phyloP scores from a whole-genome alignment of 2,888 invertebrate genomes.

The Capitulum mitella region DNA sequence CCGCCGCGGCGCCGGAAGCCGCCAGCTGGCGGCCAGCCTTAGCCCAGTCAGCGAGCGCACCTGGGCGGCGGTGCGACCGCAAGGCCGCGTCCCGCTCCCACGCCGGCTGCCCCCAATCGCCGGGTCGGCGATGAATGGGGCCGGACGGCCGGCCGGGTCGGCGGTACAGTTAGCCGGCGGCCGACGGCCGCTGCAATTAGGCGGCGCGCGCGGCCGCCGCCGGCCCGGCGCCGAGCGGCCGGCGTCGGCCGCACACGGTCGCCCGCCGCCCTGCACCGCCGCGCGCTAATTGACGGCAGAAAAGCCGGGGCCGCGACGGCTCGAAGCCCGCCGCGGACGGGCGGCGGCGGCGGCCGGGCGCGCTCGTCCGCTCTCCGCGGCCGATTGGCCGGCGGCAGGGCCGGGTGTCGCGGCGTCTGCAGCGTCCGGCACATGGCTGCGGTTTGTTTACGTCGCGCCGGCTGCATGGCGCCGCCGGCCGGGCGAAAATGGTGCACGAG shows the following conservation, averaged over 20 bases:
- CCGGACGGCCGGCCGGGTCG: not conserved
- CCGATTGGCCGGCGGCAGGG: no score
- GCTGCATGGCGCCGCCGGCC: not conserved
- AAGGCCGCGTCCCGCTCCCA: constrained; percentile 19
- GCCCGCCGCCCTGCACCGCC: no score
- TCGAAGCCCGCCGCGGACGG: no score
- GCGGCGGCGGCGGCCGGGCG: not conserved
- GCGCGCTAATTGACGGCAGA: no score
- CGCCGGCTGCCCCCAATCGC: not conserved
- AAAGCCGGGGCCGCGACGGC: no score
- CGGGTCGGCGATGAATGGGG: constrained; percentile 11
- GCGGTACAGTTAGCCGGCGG: constrained; percentile 5
- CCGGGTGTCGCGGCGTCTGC: no score
- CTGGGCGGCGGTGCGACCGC: not conserved
- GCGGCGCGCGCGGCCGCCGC: no score
- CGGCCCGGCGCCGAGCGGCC: no score
- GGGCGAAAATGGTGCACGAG: not conserved
- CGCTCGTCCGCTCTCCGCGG: not conserved
- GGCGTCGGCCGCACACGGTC: not conserved
- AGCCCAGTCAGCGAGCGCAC: not conserved
- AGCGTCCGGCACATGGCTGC: not conserved
- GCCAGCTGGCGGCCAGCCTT: not conserved
- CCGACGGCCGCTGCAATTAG: no score
- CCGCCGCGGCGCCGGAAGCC: constrained; percentile 11
- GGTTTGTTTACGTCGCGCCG: not conserved